Conservation (phyloP, 2,888 invertebrate genomes). For the Cremastobaeus sp. region DNA sequence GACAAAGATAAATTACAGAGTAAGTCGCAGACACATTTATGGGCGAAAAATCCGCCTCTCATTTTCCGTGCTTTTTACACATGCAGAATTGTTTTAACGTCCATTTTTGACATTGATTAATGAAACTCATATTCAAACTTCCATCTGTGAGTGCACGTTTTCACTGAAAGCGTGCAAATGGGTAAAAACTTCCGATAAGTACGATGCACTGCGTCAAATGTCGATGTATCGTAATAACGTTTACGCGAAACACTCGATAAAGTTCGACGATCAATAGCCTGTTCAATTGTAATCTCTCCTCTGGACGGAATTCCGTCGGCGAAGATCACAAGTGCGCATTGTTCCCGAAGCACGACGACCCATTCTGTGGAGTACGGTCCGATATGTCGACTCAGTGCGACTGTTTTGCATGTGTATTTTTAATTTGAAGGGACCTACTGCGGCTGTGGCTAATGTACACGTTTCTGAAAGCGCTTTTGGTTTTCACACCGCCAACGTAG, state of each 20-base stretch:
- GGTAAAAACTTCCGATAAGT: too few species aligned
- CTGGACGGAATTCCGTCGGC: conserved; percentile 15
- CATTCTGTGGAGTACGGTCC: too few species aligned
- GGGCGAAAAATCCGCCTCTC: too few species aligned
- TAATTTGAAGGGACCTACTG: conserved; percentile 39
- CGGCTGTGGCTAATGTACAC: conserved; percentile 1
- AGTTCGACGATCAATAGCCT: conserved; percentile 18
- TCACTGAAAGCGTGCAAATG: too few species aligned
- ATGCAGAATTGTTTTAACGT: too few species aligned
- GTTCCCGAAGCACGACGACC: conserved; percentile 13
- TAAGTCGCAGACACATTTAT: too few species aligned
- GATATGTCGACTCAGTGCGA: conserved; percentile 17
- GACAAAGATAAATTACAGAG: conserved; percentile 26
- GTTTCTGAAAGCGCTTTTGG: too few species aligned
- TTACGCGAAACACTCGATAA: conserved; percentile 7
- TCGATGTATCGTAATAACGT: conserved; percentile 10
- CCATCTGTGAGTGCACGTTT: too few species aligned
- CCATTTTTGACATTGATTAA: background rate
- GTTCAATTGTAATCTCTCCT: conserved; percentile 14
- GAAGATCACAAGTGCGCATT: conserved; percentile 32
- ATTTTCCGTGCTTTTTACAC: too few species aligned
- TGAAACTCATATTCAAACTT: too few species aligned
- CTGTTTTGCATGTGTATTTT: conserved; percentile 49
- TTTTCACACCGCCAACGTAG: too few species aligned
- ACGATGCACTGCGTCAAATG: background rate